phyloP scores from a whole-genome alignment of 23 tunicate genomes.

The Ascidia mentula region DNA sequence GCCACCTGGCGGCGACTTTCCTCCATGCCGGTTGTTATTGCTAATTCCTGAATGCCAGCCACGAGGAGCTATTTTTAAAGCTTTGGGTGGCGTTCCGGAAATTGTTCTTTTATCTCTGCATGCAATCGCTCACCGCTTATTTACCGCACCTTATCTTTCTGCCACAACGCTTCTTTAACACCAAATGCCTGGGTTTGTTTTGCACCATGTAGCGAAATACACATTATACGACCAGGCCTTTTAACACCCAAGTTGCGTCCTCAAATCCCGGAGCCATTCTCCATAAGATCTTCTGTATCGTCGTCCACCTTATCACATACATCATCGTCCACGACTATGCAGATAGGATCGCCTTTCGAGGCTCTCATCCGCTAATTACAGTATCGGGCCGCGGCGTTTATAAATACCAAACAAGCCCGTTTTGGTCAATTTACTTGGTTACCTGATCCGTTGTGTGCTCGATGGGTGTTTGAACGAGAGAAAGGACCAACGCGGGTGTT shows the following conservation, averaged over 20 bases:
- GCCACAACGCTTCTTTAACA: neutral
- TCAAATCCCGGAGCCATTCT: neutral
- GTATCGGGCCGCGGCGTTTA: constrained; percentile 2
- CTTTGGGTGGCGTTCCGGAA: no score
- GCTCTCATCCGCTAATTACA: constrained; percentile 10
- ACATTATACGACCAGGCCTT: neutral
- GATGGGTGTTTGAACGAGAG: neutral
- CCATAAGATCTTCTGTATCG: neutral
- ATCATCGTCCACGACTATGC: neutral
- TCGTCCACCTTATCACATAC: neutral
- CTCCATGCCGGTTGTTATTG: no score
- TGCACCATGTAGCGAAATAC: neutral
- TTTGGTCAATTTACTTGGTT: neutral
- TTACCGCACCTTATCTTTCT: no score
- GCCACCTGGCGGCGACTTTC: constrained; percentile 2
- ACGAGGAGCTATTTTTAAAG: no score
- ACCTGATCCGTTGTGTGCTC: neutral
- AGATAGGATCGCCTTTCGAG: neutral
- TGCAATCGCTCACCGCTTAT: no score
- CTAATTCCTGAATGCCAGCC: no score
- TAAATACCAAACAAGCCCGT: constrained; percentile 5
- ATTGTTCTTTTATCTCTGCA: no score
- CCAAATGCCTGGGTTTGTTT: neutral
- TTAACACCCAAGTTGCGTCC: constrained; percentile 1
- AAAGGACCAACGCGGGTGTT: neutral